Percentiles rank a stretch among this genome's conserved stretches.
Conservation (phyloP, 2,888 invertebrate genomes). For the Cephus pulcher region DNA sequence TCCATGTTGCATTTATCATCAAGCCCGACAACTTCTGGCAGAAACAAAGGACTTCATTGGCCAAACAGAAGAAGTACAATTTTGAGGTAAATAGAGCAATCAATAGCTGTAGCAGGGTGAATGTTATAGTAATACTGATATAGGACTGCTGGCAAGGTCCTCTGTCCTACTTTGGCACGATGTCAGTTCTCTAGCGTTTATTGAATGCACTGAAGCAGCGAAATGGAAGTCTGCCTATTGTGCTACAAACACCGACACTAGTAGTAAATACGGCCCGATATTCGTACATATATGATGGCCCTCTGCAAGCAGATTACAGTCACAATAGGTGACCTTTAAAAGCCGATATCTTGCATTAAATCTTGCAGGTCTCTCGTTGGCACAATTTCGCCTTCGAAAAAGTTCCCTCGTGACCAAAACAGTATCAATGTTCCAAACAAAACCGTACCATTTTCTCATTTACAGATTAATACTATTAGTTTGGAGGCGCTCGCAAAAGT, state of each 20-base stretch:
- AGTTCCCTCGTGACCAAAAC: background rate
- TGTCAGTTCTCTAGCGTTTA: constrained; percentile 40
- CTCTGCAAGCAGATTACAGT: background rate
- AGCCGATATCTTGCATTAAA: constrained; percentile 30
- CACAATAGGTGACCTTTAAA: constrained; percentile 44
- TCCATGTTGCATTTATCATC: constrained; percentile 95
- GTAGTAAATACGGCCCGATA: constrained; percentile 38
- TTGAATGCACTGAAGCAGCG: constrained; percentile 47
- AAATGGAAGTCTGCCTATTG: constrained; percentile 44
- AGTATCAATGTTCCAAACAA: background rate
- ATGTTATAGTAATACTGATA: constrained; percentile 40
- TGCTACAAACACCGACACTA: constrained; percentile 37
- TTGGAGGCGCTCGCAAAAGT: constrained; percentile 93
- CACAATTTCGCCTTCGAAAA: background rate
- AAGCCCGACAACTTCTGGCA: constrained; percentile 99
- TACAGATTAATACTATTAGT: constrained; percentile 95
- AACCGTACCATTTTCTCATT: constrained; percentile 34
- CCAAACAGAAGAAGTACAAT: constrained; percentile 98
- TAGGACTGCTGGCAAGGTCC: constrained; percentile 26
- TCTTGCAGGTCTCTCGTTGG: background rate
- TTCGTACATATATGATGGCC: background rate
- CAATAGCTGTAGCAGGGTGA: constrained; percentile 43
- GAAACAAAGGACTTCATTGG: constrained; percentile 96
- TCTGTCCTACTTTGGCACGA: constrained; percentile 48
- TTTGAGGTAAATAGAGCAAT: constrained; percentile 82